phyloP scores from a whole-genome alignment of 2,888 invertebrate genomes.

The Taphrorychus bicolor region DNA sequence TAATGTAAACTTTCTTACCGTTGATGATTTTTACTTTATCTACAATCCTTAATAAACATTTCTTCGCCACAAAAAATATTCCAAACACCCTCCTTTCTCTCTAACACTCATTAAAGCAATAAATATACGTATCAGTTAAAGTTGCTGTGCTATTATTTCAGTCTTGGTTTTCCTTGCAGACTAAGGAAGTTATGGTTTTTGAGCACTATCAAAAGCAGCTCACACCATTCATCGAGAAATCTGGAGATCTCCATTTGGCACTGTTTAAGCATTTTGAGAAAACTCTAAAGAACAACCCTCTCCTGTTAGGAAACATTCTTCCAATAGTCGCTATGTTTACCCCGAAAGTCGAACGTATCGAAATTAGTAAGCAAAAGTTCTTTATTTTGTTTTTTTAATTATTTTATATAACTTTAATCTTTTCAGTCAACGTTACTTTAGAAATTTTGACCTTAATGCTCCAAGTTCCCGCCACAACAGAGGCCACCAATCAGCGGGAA shows the following conservation, averaged over 20 bases:
- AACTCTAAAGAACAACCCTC: slow-evolving; percentile 46
- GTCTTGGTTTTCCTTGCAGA: slow-evolving; percentile 17
- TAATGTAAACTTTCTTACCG: no score
- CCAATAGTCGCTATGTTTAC: slow-evolving; percentile 30
- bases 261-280: slow-evolving; percentile 45
- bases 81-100: no score
- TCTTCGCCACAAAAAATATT: no score
- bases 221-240: slow-evolving; percentile 29
- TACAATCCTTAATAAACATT: no score
- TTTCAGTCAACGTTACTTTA: slow-evolving; percentile 27
- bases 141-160: no score
- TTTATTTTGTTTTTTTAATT: neutral
- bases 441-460: slow-evolving; percentile 24
- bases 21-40: no score
- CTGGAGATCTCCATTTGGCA: slow-evolving; percentile 41
- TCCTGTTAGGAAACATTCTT: slow-evolving; percentile 43
- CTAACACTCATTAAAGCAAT: no score
- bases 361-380: slow-evolving; percentile 35
- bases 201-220: slow-evolving; percentile 17
- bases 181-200: slow-evolving; percentile 5
- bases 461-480: slow-evolving; percentile 1
- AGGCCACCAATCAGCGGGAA: neutral
- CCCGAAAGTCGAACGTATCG: slow-evolving; percentile 12
- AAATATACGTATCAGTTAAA: no score
- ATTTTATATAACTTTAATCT: neutral